phyloP scores from a whole-genome alignment of 1,140 invertebrate genomes.

The Drosophila watanabei region DNA sequence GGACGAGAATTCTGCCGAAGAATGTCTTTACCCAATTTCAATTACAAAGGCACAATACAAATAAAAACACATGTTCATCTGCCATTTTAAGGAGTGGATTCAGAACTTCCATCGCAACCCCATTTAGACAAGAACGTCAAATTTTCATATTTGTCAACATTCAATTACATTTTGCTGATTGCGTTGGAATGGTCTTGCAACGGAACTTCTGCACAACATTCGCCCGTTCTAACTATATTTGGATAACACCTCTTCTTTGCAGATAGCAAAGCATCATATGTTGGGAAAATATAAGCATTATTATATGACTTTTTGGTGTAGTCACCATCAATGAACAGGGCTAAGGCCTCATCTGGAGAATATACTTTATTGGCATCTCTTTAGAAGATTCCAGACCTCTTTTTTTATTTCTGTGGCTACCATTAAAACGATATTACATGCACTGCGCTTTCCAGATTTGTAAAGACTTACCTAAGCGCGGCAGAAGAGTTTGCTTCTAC shows the following conservation, averaged over 20 bases:
- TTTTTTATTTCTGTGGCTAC: constrained; percentile 1
- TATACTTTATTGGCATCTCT: constrained; percentile 4
- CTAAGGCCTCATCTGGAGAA: background rate
- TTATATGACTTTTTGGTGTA: constrained; percentile 9
- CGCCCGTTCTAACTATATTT: constrained; percentile 5
- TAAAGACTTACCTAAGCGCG: background rate
- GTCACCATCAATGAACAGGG: constrained; percentile 5
- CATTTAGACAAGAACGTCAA: too few relatives aligned
- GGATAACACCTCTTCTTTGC: constrained; percentile 17
- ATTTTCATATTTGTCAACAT: too few relatives aligned
- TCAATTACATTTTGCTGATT: constrained; percentile 4
- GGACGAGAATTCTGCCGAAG: too few relatives aligned
- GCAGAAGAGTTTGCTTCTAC: background rate
- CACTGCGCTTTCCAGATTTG: background rate
- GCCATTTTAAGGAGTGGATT: constrained; percentile 2
- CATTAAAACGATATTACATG: background rate
- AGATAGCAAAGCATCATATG: constrained; percentile 5
- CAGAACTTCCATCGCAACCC: too few relatives aligned
- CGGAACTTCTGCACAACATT: constrained; percentile 20
- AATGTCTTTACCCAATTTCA: too few relatives aligned
- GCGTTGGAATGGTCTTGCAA: constrained; percentile 18
- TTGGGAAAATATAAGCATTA: constrained; percentile 14
- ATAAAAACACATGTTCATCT: too few relatives aligned
- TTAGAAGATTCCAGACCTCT: background rate
- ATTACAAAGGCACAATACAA: too few relatives aligned